Evolutionary conservation across 2,888 invertebrate genomes (phyloP).

Genomic region (Eupithecia tripunctaria): DNA sequence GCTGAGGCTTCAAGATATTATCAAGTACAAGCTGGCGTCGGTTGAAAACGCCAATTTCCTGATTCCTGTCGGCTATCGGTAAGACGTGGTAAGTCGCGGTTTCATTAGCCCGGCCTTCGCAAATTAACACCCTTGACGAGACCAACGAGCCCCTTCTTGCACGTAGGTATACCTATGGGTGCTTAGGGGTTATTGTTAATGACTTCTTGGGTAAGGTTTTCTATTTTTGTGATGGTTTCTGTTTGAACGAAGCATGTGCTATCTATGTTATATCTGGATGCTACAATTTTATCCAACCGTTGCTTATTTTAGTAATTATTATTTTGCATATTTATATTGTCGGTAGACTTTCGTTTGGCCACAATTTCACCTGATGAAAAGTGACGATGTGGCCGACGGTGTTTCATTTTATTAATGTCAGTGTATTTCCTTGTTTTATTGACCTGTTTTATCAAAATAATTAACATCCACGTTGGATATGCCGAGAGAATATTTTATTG

Average conservation of each 20-base stretch:
- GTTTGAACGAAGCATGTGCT: not conserved
- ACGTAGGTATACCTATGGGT: slow-evolving; percentile 41
- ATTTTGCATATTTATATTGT: too few species aligned
- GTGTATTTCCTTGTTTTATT: too few species aligned
- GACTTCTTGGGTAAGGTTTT: slow-evolving; percentile 53
- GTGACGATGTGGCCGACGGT: too few species aligned
- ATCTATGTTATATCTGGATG: not conserved
- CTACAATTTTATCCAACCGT: too few species aligned
- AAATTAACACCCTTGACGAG: slow-evolving; percentile 81
- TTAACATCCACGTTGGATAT: too few species aligned
- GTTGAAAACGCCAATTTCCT: slow-evolving; percentile 80
- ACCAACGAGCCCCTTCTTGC: slow-evolving; percentile 53
- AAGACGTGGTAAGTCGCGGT: slow-evolving; percentile 74
- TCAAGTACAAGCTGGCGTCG: slow-evolving; percentile 62
- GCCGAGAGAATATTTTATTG: too few species aligned
- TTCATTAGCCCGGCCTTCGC: slow-evolving; percentile 81
- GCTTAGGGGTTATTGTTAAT: slow-evolving; percentile 62
- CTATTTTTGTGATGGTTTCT: slow-evolving; percentile 13
- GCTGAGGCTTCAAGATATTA: slow-evolving; percentile 51
- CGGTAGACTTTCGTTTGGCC: too few species aligned
- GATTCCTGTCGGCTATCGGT: slow-evolving; percentile 76
- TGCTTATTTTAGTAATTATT: too few species aligned
- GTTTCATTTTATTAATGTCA: too few species aligned
- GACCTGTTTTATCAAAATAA: too few species aligned
- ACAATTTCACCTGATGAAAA: too few species aligned